These are phyloP conservation scores for Drosophila bocki DNA, from an alignment of 1,140 invertebrate species.

Conservation along the genomic window DNA sequence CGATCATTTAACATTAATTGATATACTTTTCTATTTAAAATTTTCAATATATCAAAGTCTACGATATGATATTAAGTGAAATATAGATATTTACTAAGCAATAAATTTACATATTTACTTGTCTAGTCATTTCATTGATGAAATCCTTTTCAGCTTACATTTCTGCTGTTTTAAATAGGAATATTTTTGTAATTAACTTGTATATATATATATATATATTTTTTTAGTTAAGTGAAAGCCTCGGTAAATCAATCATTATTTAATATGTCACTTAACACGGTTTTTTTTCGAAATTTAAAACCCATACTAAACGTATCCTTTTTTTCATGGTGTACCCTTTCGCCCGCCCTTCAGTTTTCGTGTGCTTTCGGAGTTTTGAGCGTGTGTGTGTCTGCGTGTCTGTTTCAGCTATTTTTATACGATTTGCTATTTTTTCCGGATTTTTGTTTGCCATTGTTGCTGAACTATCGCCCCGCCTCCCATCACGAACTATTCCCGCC, in stretches of 20 bases:
- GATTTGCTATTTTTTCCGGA: conserved; percentile 81
- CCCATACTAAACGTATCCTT: not conserved
- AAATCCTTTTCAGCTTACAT: not conserved
- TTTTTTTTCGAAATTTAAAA: not conserved
- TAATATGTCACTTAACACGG: not conserved
- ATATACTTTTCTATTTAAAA: no score
- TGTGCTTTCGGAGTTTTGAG: conserved; percentile 30
- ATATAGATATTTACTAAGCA: no score
- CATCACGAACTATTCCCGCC: conserved; percentile 5
- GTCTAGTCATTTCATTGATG: not conserved
- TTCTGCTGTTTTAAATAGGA: not conserved
- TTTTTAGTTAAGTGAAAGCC: not conserved
- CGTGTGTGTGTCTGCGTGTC: conserved; percentile 51
- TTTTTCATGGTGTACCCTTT: conserved; percentile 20
- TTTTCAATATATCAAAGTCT: not conserved
- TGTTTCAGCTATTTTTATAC: conserved; percentile 77
- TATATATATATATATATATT: not conserved
- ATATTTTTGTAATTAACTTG: not conserved
- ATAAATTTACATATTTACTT: no score
- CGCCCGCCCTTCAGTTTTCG: conserved; percentile 4
- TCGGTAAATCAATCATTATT: not conserved
- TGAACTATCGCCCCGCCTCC: conserved; percentile 5
- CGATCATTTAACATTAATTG: no score
- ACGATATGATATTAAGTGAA: not conserved
- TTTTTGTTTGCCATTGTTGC: conserved; percentile 78